Evolutionary conservation across 2,797 vertebrate species (phyloP).

Genomic region (Kryptolebias ocellatus): DNA sequence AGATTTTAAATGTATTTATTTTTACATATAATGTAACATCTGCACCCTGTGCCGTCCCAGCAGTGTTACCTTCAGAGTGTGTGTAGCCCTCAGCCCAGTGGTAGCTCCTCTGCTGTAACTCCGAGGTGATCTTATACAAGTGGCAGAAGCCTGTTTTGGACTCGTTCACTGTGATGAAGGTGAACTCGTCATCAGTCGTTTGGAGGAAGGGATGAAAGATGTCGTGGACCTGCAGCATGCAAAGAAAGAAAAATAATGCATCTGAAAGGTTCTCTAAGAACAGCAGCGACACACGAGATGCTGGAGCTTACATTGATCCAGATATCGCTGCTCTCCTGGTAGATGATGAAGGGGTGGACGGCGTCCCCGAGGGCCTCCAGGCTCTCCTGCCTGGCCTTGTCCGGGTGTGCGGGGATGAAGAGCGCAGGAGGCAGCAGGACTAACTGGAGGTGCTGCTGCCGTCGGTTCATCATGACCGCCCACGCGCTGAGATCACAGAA

Average conservation of each 20-base stretch:
- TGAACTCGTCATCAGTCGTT: conserved; percentile 84
- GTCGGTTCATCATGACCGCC: conserved; percentile 92
- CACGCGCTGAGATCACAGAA: conserved; percentile 83
- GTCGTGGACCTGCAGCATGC: conserved; percentile 86
- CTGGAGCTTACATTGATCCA: conserved; percentile 76
- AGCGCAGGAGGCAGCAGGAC: conserved; percentile 89
- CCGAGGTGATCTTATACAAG: conserved; percentile 86
- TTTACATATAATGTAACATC: background rate
- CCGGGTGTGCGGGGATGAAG: conserved; percentile 85
- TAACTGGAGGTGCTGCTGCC: conserved; percentile 91
- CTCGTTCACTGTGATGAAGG: conserved; percentile 88
- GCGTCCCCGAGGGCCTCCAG: conserved; percentile 84
- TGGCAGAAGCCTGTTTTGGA: conserved; percentile 92
- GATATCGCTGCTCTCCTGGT: conserved; percentile 87
- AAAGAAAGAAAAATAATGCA: background rate
- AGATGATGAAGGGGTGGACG: conserved; percentile 89
- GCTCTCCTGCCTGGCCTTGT: conserved; percentile 78
- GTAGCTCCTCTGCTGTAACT: conserved; percentile 75
- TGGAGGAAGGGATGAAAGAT: conserved; percentile 91
- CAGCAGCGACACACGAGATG: background rate
- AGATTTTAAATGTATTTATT: background rate
- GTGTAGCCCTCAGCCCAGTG: conserved; percentile 81
- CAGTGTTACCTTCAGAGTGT: conserved; percentile 68
- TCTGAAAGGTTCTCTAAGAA: background rate
- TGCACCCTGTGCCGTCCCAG: background rate